Evolutionary conservation across 1,140 invertebrate genomes (phyloP).

Genomic region (Cepaea nemoralis): DNA sequence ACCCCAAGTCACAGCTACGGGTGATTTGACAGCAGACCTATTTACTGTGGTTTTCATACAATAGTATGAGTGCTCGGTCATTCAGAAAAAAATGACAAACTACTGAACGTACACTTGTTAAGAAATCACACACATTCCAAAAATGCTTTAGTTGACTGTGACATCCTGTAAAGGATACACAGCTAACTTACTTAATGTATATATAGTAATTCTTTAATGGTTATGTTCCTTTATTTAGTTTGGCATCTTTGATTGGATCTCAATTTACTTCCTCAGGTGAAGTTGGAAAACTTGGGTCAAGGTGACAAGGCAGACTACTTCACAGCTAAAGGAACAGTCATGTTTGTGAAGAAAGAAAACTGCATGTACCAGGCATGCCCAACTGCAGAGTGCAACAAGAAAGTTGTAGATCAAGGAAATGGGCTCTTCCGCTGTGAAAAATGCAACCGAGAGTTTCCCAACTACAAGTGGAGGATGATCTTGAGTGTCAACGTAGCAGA

Average conservation of each 20-base stretch:
- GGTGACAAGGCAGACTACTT: conserved; percentile 85
- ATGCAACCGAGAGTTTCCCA: conserved; percentile 86
- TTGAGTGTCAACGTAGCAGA: conserved; percentile 84
- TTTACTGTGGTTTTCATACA: too few species aligned
- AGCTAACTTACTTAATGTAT: too few species aligned
- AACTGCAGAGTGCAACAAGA: conserved; percentile 89
- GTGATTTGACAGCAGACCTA: too few species aligned
- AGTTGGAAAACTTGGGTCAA: conserved; percentile 71
- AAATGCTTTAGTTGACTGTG: too few species aligned
- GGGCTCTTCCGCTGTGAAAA: conserved; percentile 94
- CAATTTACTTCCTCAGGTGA: conserved; percentile 4
- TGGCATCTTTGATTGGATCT: not conserved
- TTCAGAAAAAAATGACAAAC: too few species aligned
- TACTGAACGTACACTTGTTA: too few species aligned
- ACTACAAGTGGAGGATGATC: conserved; percentile 89
- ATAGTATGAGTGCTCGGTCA: too few species aligned
- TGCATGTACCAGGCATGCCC: conserved; percentile 91
- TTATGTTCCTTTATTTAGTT: too few species aligned
- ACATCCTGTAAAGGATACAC: too few species aligned
- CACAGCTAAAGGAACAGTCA: conserved; percentile 79
- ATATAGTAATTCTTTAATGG: too few species aligned
- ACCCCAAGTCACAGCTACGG: too few species aligned
- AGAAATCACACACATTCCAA: too few species aligned
- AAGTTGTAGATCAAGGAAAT: conserved; percentile 88
- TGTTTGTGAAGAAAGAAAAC: conserved; percentile 83